Conservation (phyloP, 2,113 vertebrate genomes). For the Forbesichthys agassizii region DNA sequence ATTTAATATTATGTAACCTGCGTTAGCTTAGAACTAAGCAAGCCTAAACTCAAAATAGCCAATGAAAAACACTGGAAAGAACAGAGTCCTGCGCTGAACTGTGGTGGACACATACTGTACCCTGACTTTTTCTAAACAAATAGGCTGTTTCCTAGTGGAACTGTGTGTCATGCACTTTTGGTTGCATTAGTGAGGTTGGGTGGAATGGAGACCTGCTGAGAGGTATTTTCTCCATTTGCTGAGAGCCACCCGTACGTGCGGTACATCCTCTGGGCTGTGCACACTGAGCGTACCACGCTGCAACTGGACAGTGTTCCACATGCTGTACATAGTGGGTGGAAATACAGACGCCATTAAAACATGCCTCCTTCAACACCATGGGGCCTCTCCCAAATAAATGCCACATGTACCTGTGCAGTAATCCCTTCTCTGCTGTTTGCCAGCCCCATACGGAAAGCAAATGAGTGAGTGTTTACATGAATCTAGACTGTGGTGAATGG, state of each 20-base stretch:
- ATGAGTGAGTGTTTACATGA: neutral
- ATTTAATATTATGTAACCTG: too few relatives aligned
- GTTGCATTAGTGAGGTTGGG: too few relatives aligned
- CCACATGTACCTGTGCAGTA: neutral
- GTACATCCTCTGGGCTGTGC: slow-evolving; percentile 21
- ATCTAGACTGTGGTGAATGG: neutral
- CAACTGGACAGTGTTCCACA: slow-evolving; percentile 17
- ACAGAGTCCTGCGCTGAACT: too few relatives aligned
- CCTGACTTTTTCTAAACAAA: too few relatives aligned
- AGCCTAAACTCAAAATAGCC: too few relatives aligned
- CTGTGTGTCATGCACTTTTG: too few relatives aligned
- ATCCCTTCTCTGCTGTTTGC: slow-evolving; percentile 33
- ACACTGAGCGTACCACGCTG: slow-evolving; percentile 21
- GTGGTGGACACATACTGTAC: too few relatives aligned
- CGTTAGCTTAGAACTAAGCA: too few relatives aligned
- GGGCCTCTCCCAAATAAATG: slow-evolving; percentile 18
- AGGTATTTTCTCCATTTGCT: too few relatives aligned
- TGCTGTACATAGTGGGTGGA: slow-evolving; percentile 35
- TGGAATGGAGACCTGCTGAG: neutral
- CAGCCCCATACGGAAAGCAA: too few relatives aligned
- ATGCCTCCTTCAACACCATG: slow-evolving; percentile 13
- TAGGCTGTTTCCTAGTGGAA: too few relatives aligned
- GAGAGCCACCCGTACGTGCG: slow-evolving; percentile 14
- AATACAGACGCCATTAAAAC: slow-evolving; percentile 28
- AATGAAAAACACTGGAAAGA: too few relatives aligned